Evolutionary conservation across 2,113 vertebrate species (phyloP).

Genomic region (Syngnathus floridae): DNA sequence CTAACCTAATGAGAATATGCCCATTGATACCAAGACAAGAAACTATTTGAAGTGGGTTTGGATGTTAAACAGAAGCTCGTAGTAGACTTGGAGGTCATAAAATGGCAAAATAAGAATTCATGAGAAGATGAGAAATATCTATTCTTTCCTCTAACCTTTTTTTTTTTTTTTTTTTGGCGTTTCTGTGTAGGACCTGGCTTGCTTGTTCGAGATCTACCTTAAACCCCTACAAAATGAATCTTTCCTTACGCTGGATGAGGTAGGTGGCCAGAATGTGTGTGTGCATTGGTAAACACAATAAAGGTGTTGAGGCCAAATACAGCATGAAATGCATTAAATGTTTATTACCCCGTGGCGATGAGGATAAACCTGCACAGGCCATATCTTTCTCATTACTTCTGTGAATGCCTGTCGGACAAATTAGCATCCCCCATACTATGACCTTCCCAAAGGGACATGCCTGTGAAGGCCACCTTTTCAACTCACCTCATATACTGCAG

Average conservation of each 20-base stretch:
- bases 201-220: slow-evolving; percentile 90
- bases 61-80: neutral
- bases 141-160: slow-evolving; percentile 11
- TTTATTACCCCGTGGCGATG: slow-evolving; percentile 32
- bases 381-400: slow-evolving; percentile 40
- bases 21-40: slow-evolving; percentile 47
- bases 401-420: slow-evolving; percentile 37
- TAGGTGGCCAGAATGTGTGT: slow-evolving; percentile 50
- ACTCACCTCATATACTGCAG: neutral
- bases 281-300: neutral
- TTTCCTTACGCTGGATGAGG: slow-evolving; percentile 93
- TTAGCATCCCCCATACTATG: slow-evolving; percentile 34
- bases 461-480: slow-evolving; percentile 18
- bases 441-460: slow-evolving; percentile 37
- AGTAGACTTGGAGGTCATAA: slow-evolving; percentile 27
- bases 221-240: slow-evolving; percentile 92
- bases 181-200: slow-evolving; percentile 79
- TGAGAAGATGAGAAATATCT: too few relatives aligned
- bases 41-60: slow-evolving; percentile 42
- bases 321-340: slow-evolving; percentile 26
- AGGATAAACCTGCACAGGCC: slow-evolving; percentile 19
- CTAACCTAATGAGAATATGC: slow-evolving; percentile 65
- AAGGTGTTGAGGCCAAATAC: neutral
- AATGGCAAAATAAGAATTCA: slow-evolving; percentile 15
- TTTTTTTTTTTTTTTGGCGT: neutral